Evolutionary conservation across 2,888 invertebrate genomes (phyloP), one percentile per base, ranked within the genome.

Genomic region (Lasioglossum malachurum): DNA sequence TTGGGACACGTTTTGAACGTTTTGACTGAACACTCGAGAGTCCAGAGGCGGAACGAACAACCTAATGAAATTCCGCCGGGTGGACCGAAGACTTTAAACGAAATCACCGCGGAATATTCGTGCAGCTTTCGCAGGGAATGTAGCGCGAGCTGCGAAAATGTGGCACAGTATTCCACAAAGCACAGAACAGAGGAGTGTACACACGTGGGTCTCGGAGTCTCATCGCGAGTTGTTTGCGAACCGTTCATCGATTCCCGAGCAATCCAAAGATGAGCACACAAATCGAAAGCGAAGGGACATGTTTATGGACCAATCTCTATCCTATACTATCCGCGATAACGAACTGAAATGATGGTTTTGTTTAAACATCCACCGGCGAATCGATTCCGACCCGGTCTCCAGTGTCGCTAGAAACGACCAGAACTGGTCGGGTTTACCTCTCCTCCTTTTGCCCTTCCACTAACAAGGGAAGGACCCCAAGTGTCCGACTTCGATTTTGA

Each of bases 171-270:
- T 67, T 67, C 35, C 67, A 35, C 67, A 67, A 35, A 67, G 35
- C 19, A 19, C 35, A 60, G 4, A 60, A 2, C 35, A 8, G 2
- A 19, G 31, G 8, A 31, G 35, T 2, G 16, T 3, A 35, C 19
- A 35, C 27, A 35, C 35, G 35, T 35, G 67, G 67, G 19, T 5
- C 14, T 16, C 19, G 8, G 35, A 35, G 67, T 10, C 35, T 19
- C 35, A 10, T 67, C 35, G 35, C 67, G 67, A 23, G 67, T 67
- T 67, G 67, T 67, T 67, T 67, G 67, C 67, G 67, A 35, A 35
- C 19, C 67, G 35, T 67, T 35, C 67, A 19, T 35, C 35, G 35
- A 67, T 67, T 35, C 19, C 19, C 35, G 35, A 7, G 67, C 19
- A 16, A 67, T 67, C 8, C 7, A 23, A 35, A 0, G 67, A 8